Conservation (phyloP, 2,888 invertebrate genomes). For the Philereme vetulata region DNA sequence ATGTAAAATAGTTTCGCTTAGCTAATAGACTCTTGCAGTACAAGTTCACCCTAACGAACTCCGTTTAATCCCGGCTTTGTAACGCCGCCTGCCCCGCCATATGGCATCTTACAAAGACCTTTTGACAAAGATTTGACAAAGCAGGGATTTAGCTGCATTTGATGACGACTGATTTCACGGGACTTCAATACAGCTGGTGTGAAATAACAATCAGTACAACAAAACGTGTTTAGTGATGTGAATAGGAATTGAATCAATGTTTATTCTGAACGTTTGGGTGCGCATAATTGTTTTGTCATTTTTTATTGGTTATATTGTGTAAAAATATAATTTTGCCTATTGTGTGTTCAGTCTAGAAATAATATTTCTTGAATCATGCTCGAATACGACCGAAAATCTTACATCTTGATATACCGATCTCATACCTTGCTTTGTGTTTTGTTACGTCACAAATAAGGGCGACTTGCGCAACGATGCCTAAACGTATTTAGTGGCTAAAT, state of each 20-base stretch:
- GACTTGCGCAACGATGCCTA: no score
- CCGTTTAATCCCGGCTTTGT: constrained; percentile 70
- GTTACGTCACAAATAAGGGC: no score
- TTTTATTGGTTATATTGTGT: constrained; percentile 7
- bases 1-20: constrained; percentile 3
- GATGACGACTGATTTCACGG: constrained; percentile 73
- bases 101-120: constrained; percentile 75
- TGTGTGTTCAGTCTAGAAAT: not conserved
- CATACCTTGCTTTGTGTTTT: no score
- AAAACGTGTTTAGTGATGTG: constrained; percentile 54
- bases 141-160: constrained; percentile 58
- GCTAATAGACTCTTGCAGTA: constrained; percentile 10
- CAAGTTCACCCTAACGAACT: constrained; percentile 39
- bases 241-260: constrained; percentile 42
- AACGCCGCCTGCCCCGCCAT: constrained; percentile 56
- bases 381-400: no score
- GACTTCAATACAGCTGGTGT: constrained; percentile 63
- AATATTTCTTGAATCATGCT: no score
- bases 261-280: constrained; percentile 22
- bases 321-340: not conserved
- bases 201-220: constrained; percentile 54
- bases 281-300: not conserved
- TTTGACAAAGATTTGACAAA: constrained; percentile 60
- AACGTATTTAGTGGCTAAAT: no score
- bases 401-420: no score